These are phyloP conservation scores for Sebastolobus altivelis DNA, from an alignment of 2,797 vertebrate species.

Conservation along the genomic window DNA sequence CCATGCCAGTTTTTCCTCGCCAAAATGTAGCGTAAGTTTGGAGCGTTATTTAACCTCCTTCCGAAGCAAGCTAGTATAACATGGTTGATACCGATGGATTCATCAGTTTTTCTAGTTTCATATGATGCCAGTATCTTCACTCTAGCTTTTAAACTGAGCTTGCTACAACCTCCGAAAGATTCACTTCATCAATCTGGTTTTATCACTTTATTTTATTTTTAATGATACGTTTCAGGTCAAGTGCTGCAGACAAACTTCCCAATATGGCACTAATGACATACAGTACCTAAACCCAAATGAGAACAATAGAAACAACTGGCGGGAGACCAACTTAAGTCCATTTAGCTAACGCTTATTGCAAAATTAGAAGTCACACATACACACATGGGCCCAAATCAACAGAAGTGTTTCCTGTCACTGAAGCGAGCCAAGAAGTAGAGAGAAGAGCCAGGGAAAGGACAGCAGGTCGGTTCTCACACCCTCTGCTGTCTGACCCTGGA, in stretches of 20 bases:
- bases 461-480: conserved; percentile 59
- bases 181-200: neutral
- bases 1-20: too few species aligned
- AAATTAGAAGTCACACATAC: conserved; percentile 2
- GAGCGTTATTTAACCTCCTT: too few species aligned
- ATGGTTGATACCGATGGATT: too few species aligned
- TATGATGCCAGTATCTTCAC: too few species aligned
- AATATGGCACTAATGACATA: neutral
- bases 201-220: neutral
- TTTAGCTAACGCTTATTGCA: neutral
- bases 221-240: neutral
- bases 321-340: neutral
- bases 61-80: too few species aligned
- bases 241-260: neutral
- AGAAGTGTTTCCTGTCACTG: conserved; percentile 42
- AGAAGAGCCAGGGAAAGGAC: conserved; percentile 59
- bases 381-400: conserved; percentile 24
- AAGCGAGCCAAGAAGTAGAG: conserved; percentile 38
- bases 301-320: conserved; percentile 1
- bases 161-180: too few species aligned
- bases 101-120: too few species aligned
- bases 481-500: conserved; percentile 41
- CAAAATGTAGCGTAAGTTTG: too few species aligned
- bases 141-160: too few species aligned
- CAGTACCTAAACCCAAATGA: neutral